Evolutionary conservation across 2,888 invertebrate species (phyloP), one percentile per base, ranked within the genome.

Genomic region (Macrophya annulata): DNA sequence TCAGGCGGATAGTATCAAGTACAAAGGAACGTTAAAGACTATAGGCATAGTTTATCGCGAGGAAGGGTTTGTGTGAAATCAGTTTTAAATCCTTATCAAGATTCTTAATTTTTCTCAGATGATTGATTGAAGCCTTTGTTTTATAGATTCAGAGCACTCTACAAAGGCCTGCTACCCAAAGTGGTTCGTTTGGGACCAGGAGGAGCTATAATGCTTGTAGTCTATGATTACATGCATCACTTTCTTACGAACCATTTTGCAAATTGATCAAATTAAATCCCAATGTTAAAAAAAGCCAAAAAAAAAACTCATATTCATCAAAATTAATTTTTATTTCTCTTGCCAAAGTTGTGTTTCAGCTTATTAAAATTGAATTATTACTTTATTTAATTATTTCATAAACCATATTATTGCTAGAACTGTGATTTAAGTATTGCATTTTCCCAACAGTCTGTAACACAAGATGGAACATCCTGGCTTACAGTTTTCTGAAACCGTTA

Each of bases 181-280:
- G 96, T 99, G 0, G 95, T 99, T 92, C 95, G 99, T 87, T 94
- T 99, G 85, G 99, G 99, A 40, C 99, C 99, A 0, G 98, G 98
- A 76, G 99, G 99, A 31, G 99, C 98, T 1, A 98, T 99, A 85
- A 98, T 99, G 98, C 94, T 99, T 88, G 96, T 99, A 9, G 98
- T 98, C 12, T 99, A 98, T 90, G 99, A 99, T 91, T 96, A 98
- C 90, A 96, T 97, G 86, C 97, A 98, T 92, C 94, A 96, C 84
- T 97, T 95, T 93, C 94, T 99, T 90, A 95, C 96, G 85, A 86
- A 91, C 40, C 93, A 92, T 86, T 95, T 95, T 89, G 17, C 81
- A 12, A 77, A 77, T 77, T 81, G 25, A 81, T 8, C 43, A n/a
- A 21, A 81, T 62, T 59, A 1, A 25, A 74, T 21, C 21, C 10